These are phyloP conservation scores for Glossophaga mutica DNA, from an alignment of 2,797 vertebrate genomes.

Conservation along the genomic window DNA sequence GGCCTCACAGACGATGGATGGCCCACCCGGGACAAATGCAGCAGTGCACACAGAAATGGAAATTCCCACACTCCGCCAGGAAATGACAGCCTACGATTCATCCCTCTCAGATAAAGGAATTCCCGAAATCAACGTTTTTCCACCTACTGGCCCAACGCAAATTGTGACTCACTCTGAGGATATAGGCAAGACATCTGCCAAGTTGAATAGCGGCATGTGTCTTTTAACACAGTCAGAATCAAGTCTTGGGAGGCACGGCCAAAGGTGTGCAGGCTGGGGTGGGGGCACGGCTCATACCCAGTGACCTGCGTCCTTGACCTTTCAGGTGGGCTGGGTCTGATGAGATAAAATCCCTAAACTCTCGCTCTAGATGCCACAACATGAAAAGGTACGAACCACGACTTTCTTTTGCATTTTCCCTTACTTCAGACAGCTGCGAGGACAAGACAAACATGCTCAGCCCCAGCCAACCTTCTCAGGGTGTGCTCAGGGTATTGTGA, in stretches of 20 bases:
- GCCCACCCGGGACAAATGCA: not conserved
- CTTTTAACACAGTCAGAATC: not conserved
- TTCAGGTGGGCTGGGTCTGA: not conserved
- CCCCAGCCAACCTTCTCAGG: not conserved
- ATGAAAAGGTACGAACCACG: not conserved
- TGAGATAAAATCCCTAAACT: not conserved
- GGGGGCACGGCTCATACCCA: not conserved
- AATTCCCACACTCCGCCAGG: not conserved
- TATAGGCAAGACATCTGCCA: not conserved
- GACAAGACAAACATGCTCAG: not conserved
- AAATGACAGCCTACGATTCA: not conserved
- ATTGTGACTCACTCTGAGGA: not conserved
- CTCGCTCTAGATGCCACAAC: not conserved
- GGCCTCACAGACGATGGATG: not conserved
- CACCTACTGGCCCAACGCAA: not conserved
- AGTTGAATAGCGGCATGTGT: not conserved
- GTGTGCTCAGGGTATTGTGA: not conserved
- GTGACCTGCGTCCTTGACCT: not conserved
- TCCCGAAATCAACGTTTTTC: not conserved
- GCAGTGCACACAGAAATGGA: not conserved
- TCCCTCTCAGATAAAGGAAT: not conserved
- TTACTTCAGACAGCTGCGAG: slow-evolving; percentile 3
- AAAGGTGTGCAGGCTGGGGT: not conserved
- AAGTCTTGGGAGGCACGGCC: not conserved
- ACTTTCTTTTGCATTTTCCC: slow-evolving; percentile 2